A percentile compares a stretch with the other conserved stretches of the same genome.
phyloP scores from a whole-genome alignment of 1,140 invertebrate species.

The Papilio helenus region DNA sequence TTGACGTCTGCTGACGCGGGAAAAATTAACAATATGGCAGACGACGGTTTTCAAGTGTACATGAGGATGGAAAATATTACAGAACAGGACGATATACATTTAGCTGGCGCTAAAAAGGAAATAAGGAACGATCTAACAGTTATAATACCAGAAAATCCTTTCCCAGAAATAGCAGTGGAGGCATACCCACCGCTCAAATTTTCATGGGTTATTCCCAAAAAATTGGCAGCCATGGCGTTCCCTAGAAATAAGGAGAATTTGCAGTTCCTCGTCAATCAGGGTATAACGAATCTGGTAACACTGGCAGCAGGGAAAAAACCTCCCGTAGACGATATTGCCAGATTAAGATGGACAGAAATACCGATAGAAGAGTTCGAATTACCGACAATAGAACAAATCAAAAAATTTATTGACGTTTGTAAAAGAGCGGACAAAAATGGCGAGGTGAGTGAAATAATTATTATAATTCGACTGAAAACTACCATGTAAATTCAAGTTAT shows the following conservation, averaged over 20 bases:
- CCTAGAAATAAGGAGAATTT: conserved; percentile 79
- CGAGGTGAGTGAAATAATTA: conserved; percentile 66
- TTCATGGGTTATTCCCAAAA: conserved; percentile 84
- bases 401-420: conserved; percentile 86
- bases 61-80: conserved; percentile 75
- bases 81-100: conserved; percentile 71
- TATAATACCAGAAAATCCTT: conserved; percentile 78
- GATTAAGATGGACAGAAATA: conserved; percentile 84
- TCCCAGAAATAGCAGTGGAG: conserved; percentile 79
- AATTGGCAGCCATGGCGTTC: conserved; percentile 85
- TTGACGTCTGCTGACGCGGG: conserved; percentile 34
- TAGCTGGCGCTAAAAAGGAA: conserved; percentile 75
- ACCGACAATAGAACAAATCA: conserved; percentile 85
- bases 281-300: conserved; percentile 83
- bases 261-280: conserved; percentile 76
- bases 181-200: conserved; percentile 85
- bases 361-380: conserved; percentile 86
- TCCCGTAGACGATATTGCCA: conserved; percentile 78
- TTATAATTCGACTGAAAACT: neutral
- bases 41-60: conserved; percentile 66
- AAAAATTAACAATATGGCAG: conserved; percentile 54
- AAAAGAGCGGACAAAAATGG: conserved; percentile 76
- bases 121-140: conserved; percentile 71
- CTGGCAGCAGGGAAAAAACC: conserved; percentile 85
- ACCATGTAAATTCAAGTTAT: no score